A percentile compares a stretch with the other conserved stretches of the same genome.
phyloP scores from a whole-genome alignment of 2,888 invertebrate species.

The Hemicrepidius hirtus region DNA sequence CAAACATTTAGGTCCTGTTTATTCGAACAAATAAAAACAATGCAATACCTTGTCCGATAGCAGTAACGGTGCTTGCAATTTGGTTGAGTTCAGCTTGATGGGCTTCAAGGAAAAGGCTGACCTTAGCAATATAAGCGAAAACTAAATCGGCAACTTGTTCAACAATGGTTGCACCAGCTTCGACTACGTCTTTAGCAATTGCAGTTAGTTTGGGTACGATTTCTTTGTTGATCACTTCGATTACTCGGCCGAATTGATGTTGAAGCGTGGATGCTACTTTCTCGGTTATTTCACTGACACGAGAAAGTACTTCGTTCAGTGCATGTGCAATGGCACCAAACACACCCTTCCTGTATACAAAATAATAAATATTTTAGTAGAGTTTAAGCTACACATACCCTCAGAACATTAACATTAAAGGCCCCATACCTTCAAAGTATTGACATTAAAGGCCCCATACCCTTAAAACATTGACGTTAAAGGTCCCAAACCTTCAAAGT shows the following conservation, averaged over 20 bases:
- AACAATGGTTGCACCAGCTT: conserved; percentile 67
- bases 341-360: conserved; percentile 68
- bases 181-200: conserved; percentile 71
- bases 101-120: conserved; percentile 77
- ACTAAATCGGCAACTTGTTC: conserved; percentile 60
- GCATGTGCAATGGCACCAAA: conserved; percentile 69
- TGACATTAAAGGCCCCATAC: too few relatives aligned
- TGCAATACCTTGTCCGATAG: conserved; percentile 73
- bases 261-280: conserved; percentile 67
- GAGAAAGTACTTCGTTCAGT: conserved; percentile 66
- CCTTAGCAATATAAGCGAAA: conserved; percentile 72
- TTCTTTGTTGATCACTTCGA: conserved; percentile 66
- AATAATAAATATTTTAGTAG: conserved; percentile 23
- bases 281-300: conserved; percentile 67
- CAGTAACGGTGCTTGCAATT: conserved; percentile 74
- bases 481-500: too few relatives aligned
- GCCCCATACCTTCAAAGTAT: too few relatives aligned
- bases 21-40: background rate
- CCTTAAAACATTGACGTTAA: too few relatives aligned
- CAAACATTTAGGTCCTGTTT: background rate
- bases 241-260: conserved; percentile 66
- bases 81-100: conserved; percentile 81
- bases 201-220: conserved; percentile 69
- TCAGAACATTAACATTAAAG: too few relatives aligned
- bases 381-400: background rate